Base-by-base conservation (phyloP, 2,888 invertebrate genomes). In the Elysia crispata region DNA sequence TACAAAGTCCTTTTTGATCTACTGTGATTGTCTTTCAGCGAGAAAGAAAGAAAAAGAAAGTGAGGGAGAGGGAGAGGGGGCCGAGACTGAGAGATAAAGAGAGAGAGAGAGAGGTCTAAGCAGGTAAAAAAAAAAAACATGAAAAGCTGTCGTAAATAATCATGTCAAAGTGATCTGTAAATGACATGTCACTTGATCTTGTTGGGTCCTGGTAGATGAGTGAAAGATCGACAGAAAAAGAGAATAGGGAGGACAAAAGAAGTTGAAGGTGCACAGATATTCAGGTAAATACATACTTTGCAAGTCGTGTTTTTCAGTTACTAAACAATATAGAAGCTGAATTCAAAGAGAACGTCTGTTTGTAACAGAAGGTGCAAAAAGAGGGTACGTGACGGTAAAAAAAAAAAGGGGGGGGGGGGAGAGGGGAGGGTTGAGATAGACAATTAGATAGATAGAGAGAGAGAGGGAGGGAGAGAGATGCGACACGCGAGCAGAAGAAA, bases 1-100 rank as follows among this genome's bases (percentile, higher is more conserved):
- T 66, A 86, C 82, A 77, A 77, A 82, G 60, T 83, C 84, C 3
- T 50, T n/a, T n/a, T n/a, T n/a, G n/a, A n/a, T 33, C 28, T 15
- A 28, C 30, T 57, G 74, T 28, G 57, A 28, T 25, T 25, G 54
- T 25, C 18, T 74, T 50, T 1, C 30, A 31, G 31, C 13, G 75
- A 62, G 30, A 62, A 60, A 62, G 60, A 31, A 33, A 62, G 30
- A 31, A 31, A 31, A 11, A 31, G 31, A 33, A 18, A 23, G 62
- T 11, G n/a, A 25, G 62, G n/a, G 25, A 31, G 13, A 31, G 25
- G n/a, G 62, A 62, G 62, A 25, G 49, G 5, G 28, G 3, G 6
- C 13, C 31, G 11, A 11, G 33, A 75, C 28, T 1, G 62, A 74
- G 60, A 73, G 18, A 74, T 57, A 74, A 20, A 74, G 74, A 60